Percentiles rank a stretch among this genome's conserved stretches.
These are phyloP conservation scores for Nowickia ferox DNA, from an alignment of 2,888 invertebrate species.

Conservation along the genomic window DNA sequence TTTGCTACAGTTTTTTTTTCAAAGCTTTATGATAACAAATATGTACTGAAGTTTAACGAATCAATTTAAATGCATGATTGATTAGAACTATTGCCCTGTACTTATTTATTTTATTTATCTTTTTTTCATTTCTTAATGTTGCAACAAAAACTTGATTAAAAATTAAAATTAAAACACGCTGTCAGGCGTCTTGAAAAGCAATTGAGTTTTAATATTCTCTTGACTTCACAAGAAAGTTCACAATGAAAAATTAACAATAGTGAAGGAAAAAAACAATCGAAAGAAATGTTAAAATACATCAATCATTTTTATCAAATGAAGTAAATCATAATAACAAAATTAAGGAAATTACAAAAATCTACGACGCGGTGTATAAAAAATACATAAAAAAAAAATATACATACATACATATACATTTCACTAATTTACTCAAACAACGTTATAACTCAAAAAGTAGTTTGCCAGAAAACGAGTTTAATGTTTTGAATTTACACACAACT, in stretches of 20 bases:
- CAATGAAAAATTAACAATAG: background rate
- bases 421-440: too few species aligned
- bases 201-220: background rate
- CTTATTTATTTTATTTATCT: background rate
- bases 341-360: too few species aligned
- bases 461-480: too few species aligned
- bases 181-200: conserved; percentile 3
- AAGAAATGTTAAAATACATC: background rate
- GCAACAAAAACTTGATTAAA: background rate
- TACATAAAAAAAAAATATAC: too few species aligned
- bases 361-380: too few species aligned
- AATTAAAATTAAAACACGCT: background rate
- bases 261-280: background rate
- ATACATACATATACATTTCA: too few species aligned
- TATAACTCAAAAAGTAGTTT: too few species aligned
- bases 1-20: background rate
- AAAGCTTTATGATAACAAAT: background rate
- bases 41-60: background rate
- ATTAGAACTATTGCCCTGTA: background rate
- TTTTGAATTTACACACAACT: too few species aligned
- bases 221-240: background rate
- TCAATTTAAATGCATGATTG: background rate
- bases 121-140: background rate
- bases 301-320: background rate
- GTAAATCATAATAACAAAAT: too few species aligned